Evolutionary conservation across 2,113 vertebrate genomes (phyloP).

Genomic region (Salminus brasiliensis): DNA sequence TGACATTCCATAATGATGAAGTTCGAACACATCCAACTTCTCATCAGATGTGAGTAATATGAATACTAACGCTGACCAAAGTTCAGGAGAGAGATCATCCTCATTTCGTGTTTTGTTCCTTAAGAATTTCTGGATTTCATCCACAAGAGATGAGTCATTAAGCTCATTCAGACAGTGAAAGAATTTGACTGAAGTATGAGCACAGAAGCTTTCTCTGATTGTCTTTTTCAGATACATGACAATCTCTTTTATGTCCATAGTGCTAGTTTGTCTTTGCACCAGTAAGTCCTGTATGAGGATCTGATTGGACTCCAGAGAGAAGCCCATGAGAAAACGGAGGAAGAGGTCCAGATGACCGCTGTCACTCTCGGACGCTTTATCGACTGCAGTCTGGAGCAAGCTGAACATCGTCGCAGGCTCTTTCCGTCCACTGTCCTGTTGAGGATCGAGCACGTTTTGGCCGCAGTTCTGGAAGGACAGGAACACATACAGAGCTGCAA

Average conservation of each 20-base stretch:
- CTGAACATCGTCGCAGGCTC: not conserved
- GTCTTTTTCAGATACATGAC: constrained; percentile 12
- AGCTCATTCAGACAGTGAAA: constrained; percentile 46
- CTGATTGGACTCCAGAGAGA: constrained; percentile 33
- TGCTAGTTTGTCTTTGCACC: not conserved
- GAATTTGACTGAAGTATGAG: constrained; percentile 27
- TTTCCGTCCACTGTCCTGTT: not conserved
- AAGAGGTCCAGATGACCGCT: constrained; percentile 29
- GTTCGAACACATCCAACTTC: constrained; percentile 31
- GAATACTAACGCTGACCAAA: constrained; percentile 37
- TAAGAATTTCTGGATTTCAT: constrained; percentile 11
- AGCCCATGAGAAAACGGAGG: constrained; percentile 37
- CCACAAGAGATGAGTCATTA: constrained; percentile 10
- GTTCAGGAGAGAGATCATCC: not conserved
- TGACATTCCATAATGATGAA: not conserved
- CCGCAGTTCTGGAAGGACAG: not conserved
- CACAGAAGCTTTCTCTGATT: not conserved
- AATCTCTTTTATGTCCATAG: constrained; percentile 3
- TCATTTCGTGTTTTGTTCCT: not conserved
- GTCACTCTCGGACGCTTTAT: not conserved
- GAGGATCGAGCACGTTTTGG: not conserved
- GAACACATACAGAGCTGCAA: constrained; percentile 43
- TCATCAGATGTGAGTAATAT: constrained; percentile 42
- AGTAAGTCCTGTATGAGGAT: not conserved
- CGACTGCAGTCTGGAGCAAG: not conserved